Percentiles rank a stretch among this genome's conserved stretches.
These are phyloP conservation scores for Aphodius granarius DNA, from an alignment of 2,888 invertebrate genomes.

Conservation along the genomic window DNA sequence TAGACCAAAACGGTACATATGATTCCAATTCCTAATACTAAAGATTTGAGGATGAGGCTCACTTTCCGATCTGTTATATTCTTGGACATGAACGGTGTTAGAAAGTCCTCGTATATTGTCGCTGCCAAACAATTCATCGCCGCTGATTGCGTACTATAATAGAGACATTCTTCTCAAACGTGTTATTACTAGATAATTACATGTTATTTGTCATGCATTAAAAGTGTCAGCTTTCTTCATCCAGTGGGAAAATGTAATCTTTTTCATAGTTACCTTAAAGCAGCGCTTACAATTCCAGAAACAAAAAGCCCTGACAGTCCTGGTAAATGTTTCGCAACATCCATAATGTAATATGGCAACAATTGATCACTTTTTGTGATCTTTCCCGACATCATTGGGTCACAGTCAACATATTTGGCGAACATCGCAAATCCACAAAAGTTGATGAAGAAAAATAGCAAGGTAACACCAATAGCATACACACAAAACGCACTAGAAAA, in stretches of 20 bases:
- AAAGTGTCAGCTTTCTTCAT: too few species aligned
- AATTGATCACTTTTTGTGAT: conserved; percentile 60
- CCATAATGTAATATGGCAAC: conserved; percentile 74
- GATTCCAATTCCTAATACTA: conserved; percentile 58
- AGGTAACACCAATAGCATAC: conserved; percentile 26
- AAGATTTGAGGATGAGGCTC: conserved; percentile 61
- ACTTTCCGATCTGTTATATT: conserved; percentile 57
- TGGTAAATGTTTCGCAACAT: conserved; percentile 65
- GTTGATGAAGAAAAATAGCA: conserved; percentile 37
- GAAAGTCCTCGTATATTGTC: conserved; percentile 66
- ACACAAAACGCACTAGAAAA: conserved; percentile 24
- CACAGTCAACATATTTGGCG: conserved; percentile 66
- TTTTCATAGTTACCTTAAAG: conserved; percentile 54
- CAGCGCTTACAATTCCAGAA: conserved; percentile 74
- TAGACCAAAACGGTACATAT: conserved; percentile 74
- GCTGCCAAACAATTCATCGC: conserved; percentile 64
- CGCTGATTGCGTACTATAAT: conserved; percentile 64
- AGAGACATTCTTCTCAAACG: too few species aligned
- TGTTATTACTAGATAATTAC: too few species aligned
- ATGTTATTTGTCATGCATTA: too few species aligned
- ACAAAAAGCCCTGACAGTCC: conserved; percentile 76
- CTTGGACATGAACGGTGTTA: conserved; percentile 57
- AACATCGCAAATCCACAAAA: conserved; percentile 64
- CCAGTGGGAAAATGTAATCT: too few species aligned
- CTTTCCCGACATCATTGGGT: conserved; percentile 62